Base-by-base conservation (phyloP, 2,888 invertebrate species). In the Brenthis daphne region DNA sequence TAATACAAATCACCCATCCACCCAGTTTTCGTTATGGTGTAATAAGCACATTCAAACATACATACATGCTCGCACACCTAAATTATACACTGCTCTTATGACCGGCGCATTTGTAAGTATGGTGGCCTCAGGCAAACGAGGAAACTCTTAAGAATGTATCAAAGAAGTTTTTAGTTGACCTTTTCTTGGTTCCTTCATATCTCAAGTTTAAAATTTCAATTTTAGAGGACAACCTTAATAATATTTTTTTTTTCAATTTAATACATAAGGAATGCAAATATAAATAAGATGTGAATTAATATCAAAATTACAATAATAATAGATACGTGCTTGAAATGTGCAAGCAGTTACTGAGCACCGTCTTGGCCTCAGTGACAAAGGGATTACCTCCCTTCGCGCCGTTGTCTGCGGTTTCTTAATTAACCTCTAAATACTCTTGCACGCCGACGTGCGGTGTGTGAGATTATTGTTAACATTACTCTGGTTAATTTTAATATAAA, bases 401-500 rank as follows among this genome's bases (percentile, higher is more conserved):
- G 74, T 79, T 79, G 88, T 88, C 88, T 90, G 90, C 85, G 92
- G 92, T 88, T 89, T 85, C 90, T 89, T 92, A 91, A 92, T 92
- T 92, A 92, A 92, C 91, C 91, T 85, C 86, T 87, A 90, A 92
- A 89, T 90, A 88, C 89, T 86, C 84, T 79, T 82, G 86, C 84
- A 84, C 83, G 80, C 83, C 81, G 77, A 77, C 79, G 77, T 83
- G 84, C 79, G 85, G 87, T 82, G 79, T 86, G 84, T 82, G 84
- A 87, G 90, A 91, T 90, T 89, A 91, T 89, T 89, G 85, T 84
- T 81, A 83, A 85, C 85, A 82, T 84, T 85, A 84, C 87, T 85
- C 84, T 86, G 86, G 87, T 87, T 90, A 86, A 89, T 90, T 88
- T 87, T 87, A 89, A 89, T 89, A 85, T 86, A 82, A 20, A 80